phyloP scores from a whole-genome alignment of 37 sponge, comb jelly and placozoan genomes.

The Spongilla lacustris region DNA sequence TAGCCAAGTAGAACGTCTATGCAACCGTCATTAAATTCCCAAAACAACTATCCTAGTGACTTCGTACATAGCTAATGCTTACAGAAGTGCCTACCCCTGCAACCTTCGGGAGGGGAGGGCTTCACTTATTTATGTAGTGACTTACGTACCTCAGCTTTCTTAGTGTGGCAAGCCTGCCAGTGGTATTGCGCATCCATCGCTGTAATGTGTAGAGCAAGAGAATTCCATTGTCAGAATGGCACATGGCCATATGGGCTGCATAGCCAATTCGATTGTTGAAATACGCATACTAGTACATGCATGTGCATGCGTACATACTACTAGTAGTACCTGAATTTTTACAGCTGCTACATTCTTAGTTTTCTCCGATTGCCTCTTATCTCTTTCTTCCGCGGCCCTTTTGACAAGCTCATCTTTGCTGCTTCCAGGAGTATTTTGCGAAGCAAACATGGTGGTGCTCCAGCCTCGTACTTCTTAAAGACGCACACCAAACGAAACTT shows the following conservation, averaged over 20 bases:
- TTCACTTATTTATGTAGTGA: too few species aligned
- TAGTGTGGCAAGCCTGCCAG: not conserved
- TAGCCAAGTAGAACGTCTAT: too few species aligned
- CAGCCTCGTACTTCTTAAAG: not conserved
- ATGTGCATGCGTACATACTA: too few species aligned
- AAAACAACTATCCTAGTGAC: too few species aligned
- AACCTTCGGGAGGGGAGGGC: too few species aligned
- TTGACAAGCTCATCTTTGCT: not conserved
- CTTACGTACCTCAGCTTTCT: not conserved
- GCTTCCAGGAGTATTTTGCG: not conserved
- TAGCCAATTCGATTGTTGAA: too few species aligned
- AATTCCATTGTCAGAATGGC: too few species aligned
- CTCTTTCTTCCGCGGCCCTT: not conserved
- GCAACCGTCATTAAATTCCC: too few species aligned
- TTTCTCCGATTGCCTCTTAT: not conserved
- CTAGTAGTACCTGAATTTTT: not conserved
- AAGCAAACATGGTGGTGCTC: not conserved
- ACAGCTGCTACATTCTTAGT: not conserved
- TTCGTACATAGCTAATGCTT: too few species aligned
- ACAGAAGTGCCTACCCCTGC: too few species aligned
- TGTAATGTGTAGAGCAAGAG: not conserved
- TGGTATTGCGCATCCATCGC: slow-evolving; percentile 9
- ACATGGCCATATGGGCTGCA: too few species aligned
- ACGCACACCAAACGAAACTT: not conserved
- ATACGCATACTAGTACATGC: too few species aligned